Conservation (phyloP, 2,797 vertebrate genomes). For the Lepus oiostolus region DNA sequence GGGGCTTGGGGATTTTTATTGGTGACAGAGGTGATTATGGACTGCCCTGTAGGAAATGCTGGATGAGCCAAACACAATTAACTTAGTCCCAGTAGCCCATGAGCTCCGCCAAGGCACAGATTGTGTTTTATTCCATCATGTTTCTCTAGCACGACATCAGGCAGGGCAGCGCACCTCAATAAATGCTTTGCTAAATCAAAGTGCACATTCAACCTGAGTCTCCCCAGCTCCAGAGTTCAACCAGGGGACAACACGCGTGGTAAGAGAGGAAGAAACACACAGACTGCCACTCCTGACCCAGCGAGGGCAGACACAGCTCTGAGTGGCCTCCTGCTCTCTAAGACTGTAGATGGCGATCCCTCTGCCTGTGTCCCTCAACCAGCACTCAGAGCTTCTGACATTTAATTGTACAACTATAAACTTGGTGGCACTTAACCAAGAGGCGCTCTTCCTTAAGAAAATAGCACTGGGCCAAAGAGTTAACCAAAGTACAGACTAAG, state of each 20-base stretch:
- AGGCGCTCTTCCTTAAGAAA: neutral
- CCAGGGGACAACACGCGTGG: neutral
- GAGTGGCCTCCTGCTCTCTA: neutral
- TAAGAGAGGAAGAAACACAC: neutral
- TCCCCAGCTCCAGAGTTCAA: conserved; percentile 1
- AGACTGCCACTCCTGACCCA: neutral
- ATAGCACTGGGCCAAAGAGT: neutral
- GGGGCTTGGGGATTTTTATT: neutral
- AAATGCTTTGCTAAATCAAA: neutral
- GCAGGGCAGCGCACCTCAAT: neutral
- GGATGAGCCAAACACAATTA: neutral
- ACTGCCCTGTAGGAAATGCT: neutral
- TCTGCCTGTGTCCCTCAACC: neutral
- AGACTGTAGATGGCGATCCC: rapidly evolving
- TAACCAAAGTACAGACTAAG: neutral
- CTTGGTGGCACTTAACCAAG: neutral
- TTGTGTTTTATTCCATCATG: neutral
- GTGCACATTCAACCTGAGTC: neutral
- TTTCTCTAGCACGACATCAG: neutral
- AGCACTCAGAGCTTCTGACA: neutral
- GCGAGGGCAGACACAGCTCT: too few species aligned
- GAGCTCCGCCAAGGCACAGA: neutral
- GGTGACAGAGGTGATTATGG: neutral
- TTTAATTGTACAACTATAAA: neutral
- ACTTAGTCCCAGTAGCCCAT: neutral